These are phyloP conservation scores for Netelia melanura DNA, from an alignment of 2,888 invertebrate genomes.

Conservation along the genomic window DNA sequence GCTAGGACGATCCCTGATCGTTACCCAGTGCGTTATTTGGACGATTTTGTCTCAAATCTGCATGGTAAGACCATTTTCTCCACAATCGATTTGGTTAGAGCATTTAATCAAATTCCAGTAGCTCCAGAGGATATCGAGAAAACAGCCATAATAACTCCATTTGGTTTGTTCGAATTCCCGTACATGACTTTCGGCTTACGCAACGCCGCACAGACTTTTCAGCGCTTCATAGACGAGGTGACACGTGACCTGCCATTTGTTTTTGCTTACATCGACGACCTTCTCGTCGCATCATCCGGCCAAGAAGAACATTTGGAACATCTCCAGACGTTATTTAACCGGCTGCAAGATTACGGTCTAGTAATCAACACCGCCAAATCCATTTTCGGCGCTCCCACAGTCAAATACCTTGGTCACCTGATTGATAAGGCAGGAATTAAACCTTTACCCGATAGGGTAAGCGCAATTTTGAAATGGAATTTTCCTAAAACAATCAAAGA, in stretches of 20 bases:
- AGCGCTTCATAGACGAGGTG: constrained; percentile 72
- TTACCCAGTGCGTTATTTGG: constrained; percentile 79
- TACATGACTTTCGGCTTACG: constrained; percentile 72
- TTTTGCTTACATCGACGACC: constrained; percentile 54
- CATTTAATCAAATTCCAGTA: constrained; percentile 76
- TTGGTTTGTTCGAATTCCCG: constrained; percentile 73
- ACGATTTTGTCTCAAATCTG: constrained; percentile 67
- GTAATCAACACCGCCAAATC: constrained; percentile 70
- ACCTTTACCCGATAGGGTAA: constrained; percentile 64
- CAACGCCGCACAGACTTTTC: constrained; percentile 76
- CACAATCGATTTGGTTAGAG: constrained; percentile 71
- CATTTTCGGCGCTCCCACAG: constrained; percentile 52
- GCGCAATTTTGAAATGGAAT: constrained; percentile 54
- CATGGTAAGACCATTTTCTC: constrained; percentile 73
- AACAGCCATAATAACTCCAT: constrained; percentile 75
- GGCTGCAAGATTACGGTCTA: constrained; percentile 65
- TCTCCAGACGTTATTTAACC: constrained; percentile 57
- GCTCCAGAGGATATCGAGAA: constrained; percentile 73
- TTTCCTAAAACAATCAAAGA: constrained; percentile 57
- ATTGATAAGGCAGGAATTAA: constrained; percentile 58
- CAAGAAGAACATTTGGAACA: constrained; percentile 44
- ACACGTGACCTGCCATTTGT: constrained; percentile 41
- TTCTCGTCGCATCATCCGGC: constrained; percentile 42
- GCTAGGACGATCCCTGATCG: constrained; percentile 77
- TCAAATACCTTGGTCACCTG: constrained; percentile 68